A percentile compares a stretch with the other conserved stretches of the same genome.
Evolutionary conservation across 2,113 vertebrate species (phyloP).

Genomic region (Engystomops pustulosus): DNA sequence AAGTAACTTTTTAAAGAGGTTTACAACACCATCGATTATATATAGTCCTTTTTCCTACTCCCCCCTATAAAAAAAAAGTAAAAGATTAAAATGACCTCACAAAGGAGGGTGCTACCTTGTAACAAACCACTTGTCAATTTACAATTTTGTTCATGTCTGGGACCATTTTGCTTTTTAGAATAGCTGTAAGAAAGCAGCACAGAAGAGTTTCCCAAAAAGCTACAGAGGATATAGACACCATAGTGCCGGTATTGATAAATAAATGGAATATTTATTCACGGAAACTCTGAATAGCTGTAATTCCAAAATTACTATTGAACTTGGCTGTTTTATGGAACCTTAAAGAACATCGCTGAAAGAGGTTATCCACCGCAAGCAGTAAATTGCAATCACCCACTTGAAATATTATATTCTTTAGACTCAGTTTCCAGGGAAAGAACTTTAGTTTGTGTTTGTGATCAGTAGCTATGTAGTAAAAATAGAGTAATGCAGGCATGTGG

Average conservation of each 20-base stretch:
- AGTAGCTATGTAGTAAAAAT: slow-evolving; percentile 25
- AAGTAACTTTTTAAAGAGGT: not conserved
- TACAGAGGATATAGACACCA: not conserved
- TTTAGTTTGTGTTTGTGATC: slow-evolving; percentile 25
- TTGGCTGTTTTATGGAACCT: slow-evolving; percentile 3
- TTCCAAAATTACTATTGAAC: slow-evolving; percentile 25
- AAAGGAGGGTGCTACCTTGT: not conserved
- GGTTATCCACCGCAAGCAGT: slow-evolving; percentile 31
- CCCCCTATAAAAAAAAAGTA: not conserved
- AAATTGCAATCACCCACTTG: slow-evolving; percentile 41
- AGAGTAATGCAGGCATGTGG: not conserved
- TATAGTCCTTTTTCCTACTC: not conserved
- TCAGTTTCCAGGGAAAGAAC: slow-evolving; percentile 26
- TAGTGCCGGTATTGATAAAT: slow-evolving; percentile 13
- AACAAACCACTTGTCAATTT: slow-evolving; percentile 2
- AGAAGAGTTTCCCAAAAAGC: not conserved
- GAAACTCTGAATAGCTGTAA: slow-evolving; percentile 21
- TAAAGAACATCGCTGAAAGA: slow-evolving; percentile 23
- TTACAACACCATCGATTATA: not conserved
- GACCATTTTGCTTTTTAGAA: not conserved
- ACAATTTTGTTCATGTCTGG: not conserved
- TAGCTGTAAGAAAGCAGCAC: not conserved
- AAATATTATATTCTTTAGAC: slow-evolving; percentile 36
- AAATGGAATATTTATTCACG: slow-evolving; percentile 23
- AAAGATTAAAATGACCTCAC: not conserved